Conservation (phyloP, 2,113 vertebrate species). For the Notiomystis cincta region DNA sequence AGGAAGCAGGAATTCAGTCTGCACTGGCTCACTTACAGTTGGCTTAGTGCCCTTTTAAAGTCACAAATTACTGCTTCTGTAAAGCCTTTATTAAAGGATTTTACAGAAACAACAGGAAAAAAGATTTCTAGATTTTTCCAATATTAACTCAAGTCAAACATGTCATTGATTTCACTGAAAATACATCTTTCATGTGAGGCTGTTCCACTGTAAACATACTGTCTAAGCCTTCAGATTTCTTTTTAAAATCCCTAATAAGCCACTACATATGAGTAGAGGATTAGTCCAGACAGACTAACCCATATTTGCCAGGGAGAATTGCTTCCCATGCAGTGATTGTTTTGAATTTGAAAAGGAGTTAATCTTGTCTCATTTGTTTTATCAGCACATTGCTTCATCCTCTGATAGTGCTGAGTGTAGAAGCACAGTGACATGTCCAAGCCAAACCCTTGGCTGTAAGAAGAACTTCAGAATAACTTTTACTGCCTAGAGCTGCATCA, state of each 20-base stretch:
- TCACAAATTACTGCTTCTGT: not conserved
- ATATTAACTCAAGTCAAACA: not conserved
- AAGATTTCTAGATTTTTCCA: not conserved
- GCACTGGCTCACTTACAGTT: not conserved
- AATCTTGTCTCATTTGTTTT: not conserved
- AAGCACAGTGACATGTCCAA: not conserved
- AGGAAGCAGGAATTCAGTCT: not conserved
- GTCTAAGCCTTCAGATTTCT: not conserved
- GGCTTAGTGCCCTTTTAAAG: not conserved
- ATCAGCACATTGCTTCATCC: not conserved
- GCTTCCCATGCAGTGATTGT: not conserved
- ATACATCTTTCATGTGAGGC: not conserved
- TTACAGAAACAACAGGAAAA: not conserved
- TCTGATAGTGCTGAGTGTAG: not conserved
- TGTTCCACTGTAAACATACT: not conserved
- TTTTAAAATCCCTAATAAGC: constrained; percentile 28
- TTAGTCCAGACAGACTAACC: constrained; percentile 35
- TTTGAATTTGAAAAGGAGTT: not conserved
- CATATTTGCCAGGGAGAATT: not conserved
- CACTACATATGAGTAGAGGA: not conserved
- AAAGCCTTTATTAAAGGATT: not conserved
- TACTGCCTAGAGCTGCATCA: not conserved
- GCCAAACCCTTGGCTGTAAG: not conserved
- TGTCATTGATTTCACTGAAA: not conserved
- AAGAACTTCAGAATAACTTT: not conserved